phyloP scores from a whole-genome alignment of 2,113 vertebrate species.

The Poicephalus meyeri region DNA sequence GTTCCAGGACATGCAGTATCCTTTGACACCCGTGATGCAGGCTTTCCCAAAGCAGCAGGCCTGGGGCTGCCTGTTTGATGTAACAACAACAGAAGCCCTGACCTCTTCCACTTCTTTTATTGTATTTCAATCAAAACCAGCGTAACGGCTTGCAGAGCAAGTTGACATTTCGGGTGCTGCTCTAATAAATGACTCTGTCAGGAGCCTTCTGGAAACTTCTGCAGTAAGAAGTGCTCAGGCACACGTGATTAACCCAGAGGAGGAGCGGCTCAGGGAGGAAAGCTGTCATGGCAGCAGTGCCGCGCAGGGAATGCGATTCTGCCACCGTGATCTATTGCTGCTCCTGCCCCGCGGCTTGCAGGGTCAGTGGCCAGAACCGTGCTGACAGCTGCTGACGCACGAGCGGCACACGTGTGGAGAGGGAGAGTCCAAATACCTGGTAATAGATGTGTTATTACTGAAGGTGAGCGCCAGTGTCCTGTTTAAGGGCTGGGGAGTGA shows the following conservation, averaged over 20 bases:
- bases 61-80: background rate
- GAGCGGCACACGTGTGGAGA: background rate
- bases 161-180: background rate
- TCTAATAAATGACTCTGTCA: background rate
- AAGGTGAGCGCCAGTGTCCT: background rate
- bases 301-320: background rate
- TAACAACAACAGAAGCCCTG: background rate
- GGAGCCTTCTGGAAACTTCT: background rate
- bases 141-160: background rate
- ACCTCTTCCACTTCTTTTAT: background rate
- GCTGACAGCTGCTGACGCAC: background rate
- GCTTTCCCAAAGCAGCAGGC: accelerated
- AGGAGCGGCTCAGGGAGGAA: background rate
- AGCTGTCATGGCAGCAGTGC: background rate
- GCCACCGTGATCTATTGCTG: background rate
- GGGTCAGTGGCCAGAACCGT: background rate
- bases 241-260: background rate
- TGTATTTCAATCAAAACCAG: accelerated
- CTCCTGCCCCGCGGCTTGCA: background rate
- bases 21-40: accelerated
- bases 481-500: background rate
- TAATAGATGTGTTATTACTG: background rate
- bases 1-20: background rate
- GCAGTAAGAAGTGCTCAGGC: accelerated
- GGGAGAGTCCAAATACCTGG: background rate